phyloP scores from a whole-genome alignment of 2,113 vertebrate species.

The Toxotes chatareus region DNA sequence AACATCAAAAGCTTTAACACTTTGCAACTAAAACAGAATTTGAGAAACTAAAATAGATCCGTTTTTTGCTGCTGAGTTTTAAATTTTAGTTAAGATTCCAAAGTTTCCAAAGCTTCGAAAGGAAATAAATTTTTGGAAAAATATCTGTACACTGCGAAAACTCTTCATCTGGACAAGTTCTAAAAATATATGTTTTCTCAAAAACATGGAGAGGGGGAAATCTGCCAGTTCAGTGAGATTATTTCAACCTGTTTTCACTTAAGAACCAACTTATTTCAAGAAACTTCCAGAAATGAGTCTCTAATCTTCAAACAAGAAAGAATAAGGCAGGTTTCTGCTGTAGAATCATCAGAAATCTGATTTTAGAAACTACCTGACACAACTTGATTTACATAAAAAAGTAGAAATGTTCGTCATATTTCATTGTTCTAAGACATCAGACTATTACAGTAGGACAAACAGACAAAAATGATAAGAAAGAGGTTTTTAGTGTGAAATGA shows the following conservation, averaged over 20 bases:
- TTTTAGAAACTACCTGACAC: not conserved
- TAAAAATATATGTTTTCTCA: not conserved
- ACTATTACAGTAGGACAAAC: not conserved
- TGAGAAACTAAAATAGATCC: not conserved
- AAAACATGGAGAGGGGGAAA: not conserved
- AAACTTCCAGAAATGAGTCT: not conserved
- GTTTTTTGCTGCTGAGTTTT: not conserved
- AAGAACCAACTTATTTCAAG: not conserved
- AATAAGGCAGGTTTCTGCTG: not conserved
- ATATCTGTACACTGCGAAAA: not conserved
- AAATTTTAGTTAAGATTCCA: not conserved
- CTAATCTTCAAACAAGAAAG: not conserved
- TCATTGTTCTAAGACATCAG: not conserved
- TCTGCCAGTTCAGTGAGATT: not conserved
- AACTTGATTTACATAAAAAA: not conserved
- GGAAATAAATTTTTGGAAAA: not conserved
- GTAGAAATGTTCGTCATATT: not conserved
- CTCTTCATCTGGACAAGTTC: not conserved
- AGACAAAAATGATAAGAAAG: not conserved
- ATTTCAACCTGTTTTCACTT: not conserved
- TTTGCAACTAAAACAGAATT: conserved; percentile 21
- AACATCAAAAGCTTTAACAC: not conserved
- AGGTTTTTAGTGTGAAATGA: not conserved
- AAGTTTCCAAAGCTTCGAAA: not conserved
- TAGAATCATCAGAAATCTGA: not conserved